Percentiles rank a stretch among this genome's conserved stretches.
Evolutionary conservation across 1,140 invertebrate genomes (phyloP).

Genomic region (Drosophila varians): DNA sequence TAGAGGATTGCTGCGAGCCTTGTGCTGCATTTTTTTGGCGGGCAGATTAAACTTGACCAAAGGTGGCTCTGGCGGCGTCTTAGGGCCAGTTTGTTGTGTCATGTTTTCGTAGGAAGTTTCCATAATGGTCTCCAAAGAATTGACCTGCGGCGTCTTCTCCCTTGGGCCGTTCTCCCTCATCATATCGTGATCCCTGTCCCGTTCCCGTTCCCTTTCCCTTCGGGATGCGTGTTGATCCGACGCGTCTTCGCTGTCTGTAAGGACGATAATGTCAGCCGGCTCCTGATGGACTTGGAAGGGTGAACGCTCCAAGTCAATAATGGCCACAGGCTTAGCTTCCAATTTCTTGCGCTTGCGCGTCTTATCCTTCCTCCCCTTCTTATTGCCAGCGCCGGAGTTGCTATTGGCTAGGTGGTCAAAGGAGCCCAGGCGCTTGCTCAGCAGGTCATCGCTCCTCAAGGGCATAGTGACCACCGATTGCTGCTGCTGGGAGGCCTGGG

Average conservation of each 20-base stretch:
- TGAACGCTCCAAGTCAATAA: conserved; percentile 93
- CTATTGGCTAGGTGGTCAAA: conserved; percentile 44
- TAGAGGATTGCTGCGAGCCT: conserved; percentile 87
- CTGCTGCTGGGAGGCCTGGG: conserved; percentile 26
- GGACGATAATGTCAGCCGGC: conserved; percentile 90
- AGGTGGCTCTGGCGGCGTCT: conserved; percentile 90
- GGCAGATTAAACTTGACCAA: conserved; percentile 87
- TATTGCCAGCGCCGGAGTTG: conserved; percentile 3
- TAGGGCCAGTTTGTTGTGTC: conserved; percentile 85
- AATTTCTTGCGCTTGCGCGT: conserved; percentile 83
- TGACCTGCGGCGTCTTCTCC: conserved; percentile 64
- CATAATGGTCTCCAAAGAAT: conserved; percentile 69
- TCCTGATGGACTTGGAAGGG: conserved; percentile 92
- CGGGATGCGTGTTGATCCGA: conserved; percentile 39
- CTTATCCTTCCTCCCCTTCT: conserved; percentile 59
- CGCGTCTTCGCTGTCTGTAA: conserved; percentile 91
- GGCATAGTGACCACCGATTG: conserved; percentile 70
- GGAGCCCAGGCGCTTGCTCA: conserved; percentile 60
- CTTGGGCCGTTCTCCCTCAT: conserved; percentile 60
- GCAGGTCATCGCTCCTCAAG: conserved; percentile 67
- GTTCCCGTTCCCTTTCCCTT: conserved; percentile 14
- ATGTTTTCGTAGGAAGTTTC: conserved; percentile 74
- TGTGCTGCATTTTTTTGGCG: conserved; percentile 85
- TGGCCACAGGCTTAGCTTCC: conserved; percentile 89
- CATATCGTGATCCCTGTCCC: conserved; percentile 34